Evolutionary conservation across 2,113 vertebrate species (phyloP).

Genomic region (Polypterus senegalus): DNA sequence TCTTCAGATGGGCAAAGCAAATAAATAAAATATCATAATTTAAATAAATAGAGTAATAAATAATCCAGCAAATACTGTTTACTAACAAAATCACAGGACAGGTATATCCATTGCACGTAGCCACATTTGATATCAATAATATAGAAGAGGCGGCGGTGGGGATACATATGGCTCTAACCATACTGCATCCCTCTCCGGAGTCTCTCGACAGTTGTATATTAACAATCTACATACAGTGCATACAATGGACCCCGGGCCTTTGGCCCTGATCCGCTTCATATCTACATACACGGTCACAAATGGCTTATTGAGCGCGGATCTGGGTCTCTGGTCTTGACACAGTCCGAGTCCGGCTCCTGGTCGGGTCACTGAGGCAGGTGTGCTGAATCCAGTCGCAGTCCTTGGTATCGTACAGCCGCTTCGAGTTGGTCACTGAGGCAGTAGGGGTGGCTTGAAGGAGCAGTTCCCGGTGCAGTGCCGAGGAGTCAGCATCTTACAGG

Average conservation of each 20-base stretch:
- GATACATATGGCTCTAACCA: conserved; percentile 20
- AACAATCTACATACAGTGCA: conserved; percentile 29
- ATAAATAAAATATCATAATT: neutral
- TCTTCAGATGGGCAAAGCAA: conserved; percentile 22
- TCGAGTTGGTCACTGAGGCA: conserved; percentile 59
- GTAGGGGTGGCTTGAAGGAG: conserved; percentile 83
- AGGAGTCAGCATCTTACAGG: conserved; percentile 89
- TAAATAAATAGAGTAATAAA: conserved; percentile 43
- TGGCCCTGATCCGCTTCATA: no score
- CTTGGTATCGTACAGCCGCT: conserved; percentile 32
- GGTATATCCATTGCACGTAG: conserved; percentile 80
- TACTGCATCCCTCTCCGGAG: conserved; percentile 29
- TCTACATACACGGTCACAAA: conserved; percentile 17
- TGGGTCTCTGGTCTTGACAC: conserved; percentile 24
- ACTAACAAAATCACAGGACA: conserved; percentile 70
- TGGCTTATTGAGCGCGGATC: conserved; percentile 21
- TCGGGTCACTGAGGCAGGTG: conserved; percentile 7
- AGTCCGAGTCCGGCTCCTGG: conserved; percentile 1
- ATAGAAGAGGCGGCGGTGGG: conserved; percentile 45
- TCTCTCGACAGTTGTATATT: conserved; percentile 30
- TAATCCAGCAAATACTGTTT: conserved; percentile 49
- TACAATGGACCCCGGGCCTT: conserved; percentile 17
- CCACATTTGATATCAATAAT: conserved; percentile 59
- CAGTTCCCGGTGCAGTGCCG: conserved; percentile 84
- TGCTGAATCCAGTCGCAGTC: conserved; percentile 1